Conservation (phyloP, 2,113 vertebrate genomes). For the Parotia lawesii region DNA sequence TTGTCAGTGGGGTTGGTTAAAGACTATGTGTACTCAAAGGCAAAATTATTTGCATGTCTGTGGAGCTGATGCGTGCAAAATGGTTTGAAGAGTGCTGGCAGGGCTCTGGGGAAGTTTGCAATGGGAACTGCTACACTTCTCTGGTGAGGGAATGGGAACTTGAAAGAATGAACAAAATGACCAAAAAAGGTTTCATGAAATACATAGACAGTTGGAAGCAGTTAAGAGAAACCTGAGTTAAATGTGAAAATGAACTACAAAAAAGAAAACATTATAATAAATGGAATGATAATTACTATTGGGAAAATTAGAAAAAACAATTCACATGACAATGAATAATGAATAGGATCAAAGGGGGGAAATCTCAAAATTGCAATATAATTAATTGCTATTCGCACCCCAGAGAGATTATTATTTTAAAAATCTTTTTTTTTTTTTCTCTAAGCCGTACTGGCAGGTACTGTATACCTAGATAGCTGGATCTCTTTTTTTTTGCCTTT, state of each 20-base stretch:
- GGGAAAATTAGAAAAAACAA: background rate
- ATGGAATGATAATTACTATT: background rate
- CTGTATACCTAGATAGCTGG: background rate
- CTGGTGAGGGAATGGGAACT: background rate
- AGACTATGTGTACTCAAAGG: background rate
- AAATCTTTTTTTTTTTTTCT: background rate
- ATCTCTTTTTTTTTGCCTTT: background rate
- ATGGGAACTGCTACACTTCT: background rate
- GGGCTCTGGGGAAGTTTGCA: background rate
- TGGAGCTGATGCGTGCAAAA: constrained; percentile 3
- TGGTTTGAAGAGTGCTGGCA: background rate
- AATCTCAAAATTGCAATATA: background rate
- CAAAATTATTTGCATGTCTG: background rate
- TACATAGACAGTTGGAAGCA: background rate
- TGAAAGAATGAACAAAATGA: background rate
- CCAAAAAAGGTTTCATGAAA: background rate
- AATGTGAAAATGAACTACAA: background rate
- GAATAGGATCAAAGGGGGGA: background rate
- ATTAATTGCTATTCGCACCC: background rate
- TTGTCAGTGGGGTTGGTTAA: background rate
- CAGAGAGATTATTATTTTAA: constrained; percentile 20
- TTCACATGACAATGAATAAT: background rate
- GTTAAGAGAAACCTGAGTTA: background rate
- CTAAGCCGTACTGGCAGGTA: background rate
- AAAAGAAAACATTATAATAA: background rate